Evolutionary conservation across 2,113 vertebrate species (phyloP), one percentile per base, ranked within the genome.

Genomic region (Geococcyx californianus): DNA sequence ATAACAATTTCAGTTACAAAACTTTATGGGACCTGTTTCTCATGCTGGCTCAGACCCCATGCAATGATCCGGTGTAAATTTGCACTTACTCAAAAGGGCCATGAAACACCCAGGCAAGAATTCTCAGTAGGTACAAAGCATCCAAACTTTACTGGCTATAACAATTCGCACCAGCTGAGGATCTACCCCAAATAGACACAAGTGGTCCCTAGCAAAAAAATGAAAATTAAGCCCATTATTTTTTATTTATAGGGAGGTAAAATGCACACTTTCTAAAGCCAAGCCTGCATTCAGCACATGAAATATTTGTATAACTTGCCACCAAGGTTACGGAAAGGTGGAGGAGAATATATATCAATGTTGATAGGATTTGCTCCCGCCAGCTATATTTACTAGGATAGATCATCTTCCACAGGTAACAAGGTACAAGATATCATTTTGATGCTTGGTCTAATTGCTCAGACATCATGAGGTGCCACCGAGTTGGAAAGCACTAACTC

Each of bases 1-100:
- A 59, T 67, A 91, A 92, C 16, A 0, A 90, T 80, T 95, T 92
- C 79, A 81, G 90, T 77, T 96, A 77, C 56, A 80, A 86, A 91
- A 67, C 49, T 66, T 84, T 83, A 95, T 94, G 87, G 83, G 79
- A 26, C 42, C 44, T 13, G 36, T 75, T 90, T 40, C 84, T 86
- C 82, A 88, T 70, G 36, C 34, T 2, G 1, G 55, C 55, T 62
- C 66, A 67, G 49, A 11, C 66, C 56, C 45, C 11, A 5, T 15
- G 33, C 60, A 74, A 10, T 1, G 28, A 16, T 7, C 23, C 3
- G 11, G 36, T 38, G 38, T 56, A 80, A 86, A 77, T 84, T 16
- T 45, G 11, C 59, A 58, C 45, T 68, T 40, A 24, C 11, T 29
- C 2, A 0, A 4, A 1, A 16, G 38, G 44, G 33, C 68, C 29